A percentile compares a stretch with the other conserved stretches of the same genome.
phyloP scores from a whole-genome alignment of 2,797 vertebrate genomes.

The Triplophysa yarkandensis region DNA sequence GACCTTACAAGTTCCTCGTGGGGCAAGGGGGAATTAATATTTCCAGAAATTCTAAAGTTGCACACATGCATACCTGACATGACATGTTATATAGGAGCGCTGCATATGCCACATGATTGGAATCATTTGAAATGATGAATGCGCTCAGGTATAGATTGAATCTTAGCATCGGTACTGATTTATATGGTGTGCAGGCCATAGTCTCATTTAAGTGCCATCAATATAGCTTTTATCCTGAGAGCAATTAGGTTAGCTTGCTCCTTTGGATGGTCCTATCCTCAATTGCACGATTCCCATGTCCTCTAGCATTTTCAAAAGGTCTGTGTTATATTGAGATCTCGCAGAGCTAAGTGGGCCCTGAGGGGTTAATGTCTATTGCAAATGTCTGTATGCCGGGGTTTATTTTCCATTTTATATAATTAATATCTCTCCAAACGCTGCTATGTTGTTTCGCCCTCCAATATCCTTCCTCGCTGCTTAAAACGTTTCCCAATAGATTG shows the following conservation, averaged over 20 bases:
- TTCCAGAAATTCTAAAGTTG: constrained; percentile 20
- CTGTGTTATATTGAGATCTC: constrained; percentile 62
- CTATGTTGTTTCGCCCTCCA: constrained; percentile 33
- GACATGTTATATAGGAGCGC: not conserved
- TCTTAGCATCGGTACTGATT: constrained; percentile 24
- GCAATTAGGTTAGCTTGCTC: constrained; percentile 56
- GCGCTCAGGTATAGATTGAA: constrained; percentile 23
- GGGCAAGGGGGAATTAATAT: not conserved
- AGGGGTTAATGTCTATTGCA: constrained; percentile 74
- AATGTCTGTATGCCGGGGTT: constrained; percentile 53
- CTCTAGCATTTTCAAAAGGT: constrained; percentile 61
- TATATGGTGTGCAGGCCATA: constrained; percentile 32
- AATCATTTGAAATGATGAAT: constrained; percentile 27
- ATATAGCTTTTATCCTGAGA: constrained; percentile 44
- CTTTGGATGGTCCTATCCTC: constrained; percentile 60
- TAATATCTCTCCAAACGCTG: constrained; percentile 41
- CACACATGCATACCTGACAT: constrained; percentile 16
- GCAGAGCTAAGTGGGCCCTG: constrained; percentile 73
- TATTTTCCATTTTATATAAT: constrained; percentile 50
- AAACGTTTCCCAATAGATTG: constrained; percentile 47
- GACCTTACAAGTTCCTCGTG: constrained; percentile 25
- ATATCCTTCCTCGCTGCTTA: constrained; percentile 27
- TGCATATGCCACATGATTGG: constrained; percentile 28
- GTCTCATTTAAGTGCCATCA: constrained; percentile 42
- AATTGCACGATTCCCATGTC: constrained; percentile 54